phyloP scores from a whole-genome alignment of 2,113 vertebrate genomes.

The Cygnus atratus region DNA sequence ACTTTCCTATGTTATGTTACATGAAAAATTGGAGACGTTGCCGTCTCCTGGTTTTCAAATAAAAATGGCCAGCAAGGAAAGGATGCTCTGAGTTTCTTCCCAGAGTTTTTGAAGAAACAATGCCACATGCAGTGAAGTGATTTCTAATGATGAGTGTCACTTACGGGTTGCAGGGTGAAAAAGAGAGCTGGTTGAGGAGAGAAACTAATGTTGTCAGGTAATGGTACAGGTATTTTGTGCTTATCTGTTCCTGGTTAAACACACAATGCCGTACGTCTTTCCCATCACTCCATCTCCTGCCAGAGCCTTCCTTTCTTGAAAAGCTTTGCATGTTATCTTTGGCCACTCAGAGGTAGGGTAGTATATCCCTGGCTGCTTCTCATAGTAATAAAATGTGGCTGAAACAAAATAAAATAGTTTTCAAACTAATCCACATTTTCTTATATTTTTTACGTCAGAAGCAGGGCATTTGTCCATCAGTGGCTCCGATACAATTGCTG shows the following conservation, averaged over 20 bases:
- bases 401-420: neutral
- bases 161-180: neutral
- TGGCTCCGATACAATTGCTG: neutral
- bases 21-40: neutral
- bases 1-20: neutral
- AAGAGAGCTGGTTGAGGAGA: slow-evolving; percentile 1
- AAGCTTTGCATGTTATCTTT: slow-evolving; percentile 45
- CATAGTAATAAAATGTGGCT: slow-evolving; percentile 12
- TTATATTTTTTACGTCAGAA: slow-evolving; percentile 28
- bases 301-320: neutral
- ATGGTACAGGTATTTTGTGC: neutral
- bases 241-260: neutral
- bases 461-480: neutral
- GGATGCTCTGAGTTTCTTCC: neutral
- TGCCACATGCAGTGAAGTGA: neutral
- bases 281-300: neutral
- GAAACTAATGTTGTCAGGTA: neutral
- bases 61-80: neutral
- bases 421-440: neutral
- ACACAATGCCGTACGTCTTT: neutral
- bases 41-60: neutral
- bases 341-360: neutral
- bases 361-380: slow-evolving; percentile 26
- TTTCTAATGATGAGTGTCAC: neutral
- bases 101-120: slow-evolving; percentile 1